phyloP scores from a whole-genome alignment of 2,797 vertebrate species.

The Eulemur coronatus region DNA sequence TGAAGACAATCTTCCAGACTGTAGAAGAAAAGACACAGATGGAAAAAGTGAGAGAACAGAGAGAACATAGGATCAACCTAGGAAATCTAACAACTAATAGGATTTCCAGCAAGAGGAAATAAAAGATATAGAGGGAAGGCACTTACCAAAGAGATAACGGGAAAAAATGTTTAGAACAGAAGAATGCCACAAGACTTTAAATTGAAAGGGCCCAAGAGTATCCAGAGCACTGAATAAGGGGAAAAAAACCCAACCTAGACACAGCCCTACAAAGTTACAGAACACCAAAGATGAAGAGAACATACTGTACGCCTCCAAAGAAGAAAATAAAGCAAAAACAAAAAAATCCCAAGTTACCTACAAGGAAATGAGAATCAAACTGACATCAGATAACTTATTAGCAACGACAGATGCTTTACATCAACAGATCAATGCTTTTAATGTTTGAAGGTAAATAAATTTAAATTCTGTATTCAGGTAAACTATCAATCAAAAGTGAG shows the following conservation, averaged over 20 bases:
- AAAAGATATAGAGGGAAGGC: neutral
- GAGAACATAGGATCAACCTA: neutral
- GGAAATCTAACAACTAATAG: neutral
- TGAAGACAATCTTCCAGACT: neutral
- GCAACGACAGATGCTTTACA: neutral
- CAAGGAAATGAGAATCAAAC: neutral
- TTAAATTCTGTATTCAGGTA: neutral
- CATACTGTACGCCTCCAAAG: neutral
- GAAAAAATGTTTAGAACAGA: neutral
- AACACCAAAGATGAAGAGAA: neutral
- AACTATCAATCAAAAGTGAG: slow-evolving; percentile 26
- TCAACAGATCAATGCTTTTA: neutral
- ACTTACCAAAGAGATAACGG: neutral
- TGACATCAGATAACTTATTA: neutral
- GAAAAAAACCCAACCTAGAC: neutral
- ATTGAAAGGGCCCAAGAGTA: neutral
- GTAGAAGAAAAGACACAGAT: neutral
- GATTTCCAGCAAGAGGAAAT: neutral
- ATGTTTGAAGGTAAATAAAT: slow-evolving; percentile 14
- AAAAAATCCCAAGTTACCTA: neutral
- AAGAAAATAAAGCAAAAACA: neutral
- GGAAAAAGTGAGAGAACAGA: neutral
- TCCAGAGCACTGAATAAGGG: neutral
- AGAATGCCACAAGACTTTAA: neutral
- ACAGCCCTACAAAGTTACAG: neutral